phyloP scores from a whole-genome alignment of 2,797 vertebrate genomes.

The Smutsia temminckii region DNA sequence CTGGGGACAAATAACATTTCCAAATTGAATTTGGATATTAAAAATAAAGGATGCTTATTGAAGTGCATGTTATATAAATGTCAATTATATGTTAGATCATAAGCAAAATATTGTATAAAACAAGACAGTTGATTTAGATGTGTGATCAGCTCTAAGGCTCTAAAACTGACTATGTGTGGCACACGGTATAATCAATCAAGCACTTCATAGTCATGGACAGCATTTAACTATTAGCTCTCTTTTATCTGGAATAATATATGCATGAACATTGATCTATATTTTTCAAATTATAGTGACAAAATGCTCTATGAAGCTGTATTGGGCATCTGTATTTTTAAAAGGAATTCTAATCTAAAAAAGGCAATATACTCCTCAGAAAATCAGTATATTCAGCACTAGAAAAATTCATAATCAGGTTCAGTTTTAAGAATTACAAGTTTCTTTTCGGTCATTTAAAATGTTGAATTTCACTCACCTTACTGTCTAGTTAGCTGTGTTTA shows the following conservation, averaged over 20 bases:
- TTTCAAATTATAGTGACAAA: slow-evolving; percentile 17
- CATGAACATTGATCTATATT: slow-evolving; percentile 55
- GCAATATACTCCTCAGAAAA: slow-evolving; percentile 45
- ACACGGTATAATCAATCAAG: neutral
- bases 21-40: neutral
- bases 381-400: neutral
- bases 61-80: neutral
- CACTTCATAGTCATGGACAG: neutral
- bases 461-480: neutral
- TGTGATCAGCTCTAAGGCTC: neutral
- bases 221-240: neutral
- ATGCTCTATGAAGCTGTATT: neutral
- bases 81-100: neutral
- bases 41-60: neutral
- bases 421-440: slow-evolving; percentile 28
- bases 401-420: slow-evolving; percentile 29
- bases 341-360: neutral
- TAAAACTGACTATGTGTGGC: neutral
- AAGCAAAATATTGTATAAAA: neutral
- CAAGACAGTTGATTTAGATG: neutral
- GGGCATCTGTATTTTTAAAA: neutral
- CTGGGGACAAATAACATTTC: neutral
- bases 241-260: neutral
- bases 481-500: neutral
- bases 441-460: neutral